Base-by-base conservation (phyloP, 2,888 invertebrate genomes). In the Xanthorhoe spadicearia region DNA sequence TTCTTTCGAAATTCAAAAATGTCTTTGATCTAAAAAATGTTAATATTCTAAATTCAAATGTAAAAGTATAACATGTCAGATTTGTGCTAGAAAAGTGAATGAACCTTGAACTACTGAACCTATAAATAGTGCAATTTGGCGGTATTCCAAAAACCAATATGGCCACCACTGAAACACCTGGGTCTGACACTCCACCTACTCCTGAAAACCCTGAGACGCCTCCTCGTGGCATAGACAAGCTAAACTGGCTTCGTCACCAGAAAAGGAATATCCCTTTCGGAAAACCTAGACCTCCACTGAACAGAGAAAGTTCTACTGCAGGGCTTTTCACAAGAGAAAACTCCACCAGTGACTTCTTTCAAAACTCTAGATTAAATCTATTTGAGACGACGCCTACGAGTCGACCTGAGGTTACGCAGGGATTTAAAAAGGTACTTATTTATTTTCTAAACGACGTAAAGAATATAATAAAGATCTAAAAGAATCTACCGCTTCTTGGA, bases 341-440 rank as follows among this genome's bases (percentile, higher is more conserved):
- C 58, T 93, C 92, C 0, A 92, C 83, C 71, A 80, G 84, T 6
- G 92, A 93, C 60, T 87, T 93, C 73, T 93, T 92, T 69, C 92
- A 93, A 71, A 92, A 82, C 65, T 93, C 93, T 1, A 83, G 91
- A 49, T 66, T 92, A 51, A 93, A 93, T 69, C 74, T 93, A 9
- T 93, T 93, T 52, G 93, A 93, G 38, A 89, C 92, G 0, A 49
- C 68, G 0, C 77, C 87, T 0, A 90, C 92, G 0, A 91, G 35
- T 38, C 8, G 90, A 58, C 91, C 91, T 18, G 92, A 92, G 76
- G 74, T 69, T 9, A 72, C 73, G 3, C 79, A 82, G 38, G 82
- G 83, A 58, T 87, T 82, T 73, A 79, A 76, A 10, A 87, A 88
- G 90, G 92, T 92, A 84, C 68, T 50, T 13, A 13, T 13, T 43